Conservation (phyloP, 1,140 invertebrate genomes). For the Lerema accius region DNA sequence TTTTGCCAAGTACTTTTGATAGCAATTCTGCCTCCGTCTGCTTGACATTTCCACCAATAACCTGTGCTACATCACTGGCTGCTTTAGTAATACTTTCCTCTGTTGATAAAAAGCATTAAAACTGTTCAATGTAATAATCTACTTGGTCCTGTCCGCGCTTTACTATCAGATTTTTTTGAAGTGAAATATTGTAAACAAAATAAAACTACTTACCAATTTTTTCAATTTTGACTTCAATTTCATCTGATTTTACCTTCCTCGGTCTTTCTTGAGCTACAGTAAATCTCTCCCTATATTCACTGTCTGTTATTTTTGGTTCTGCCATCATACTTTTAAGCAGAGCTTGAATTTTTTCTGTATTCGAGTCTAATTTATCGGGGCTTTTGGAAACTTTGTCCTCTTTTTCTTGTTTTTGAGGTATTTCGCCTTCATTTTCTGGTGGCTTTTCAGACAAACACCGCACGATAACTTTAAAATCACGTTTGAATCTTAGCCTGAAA, state of each 20-base stretch:
- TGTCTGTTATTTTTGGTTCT: constrained; percentile 64
- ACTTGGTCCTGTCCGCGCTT: no score
- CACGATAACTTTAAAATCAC: constrained; percentile 56
- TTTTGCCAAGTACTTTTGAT: constrained; percentile 84
- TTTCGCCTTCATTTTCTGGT: constrained; percentile 56
- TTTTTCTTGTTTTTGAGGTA: constrained; percentile 45
- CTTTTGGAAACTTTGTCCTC: constrained; percentile 28
- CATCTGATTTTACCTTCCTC: constrained; percentile 54
- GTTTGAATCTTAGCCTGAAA: constrained; percentile 61
- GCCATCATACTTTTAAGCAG: constrained; percentile 75
- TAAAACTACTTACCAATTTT: constrained; percentile 68
- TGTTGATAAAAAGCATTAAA: constrained; percentile 44
- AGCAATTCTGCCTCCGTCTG: constrained; percentile 90
- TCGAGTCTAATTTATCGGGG: constrained; percentile 48
- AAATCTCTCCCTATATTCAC: constrained; percentile 65
- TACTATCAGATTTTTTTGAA: no score
- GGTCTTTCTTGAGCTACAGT: constrained; percentile 61
- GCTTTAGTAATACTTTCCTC: constrained; percentile 82
- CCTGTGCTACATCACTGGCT: constrained; percentile 86
- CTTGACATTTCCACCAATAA: constrained; percentile 85
- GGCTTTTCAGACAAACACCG: constrained; percentile 68
- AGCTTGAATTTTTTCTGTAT: constrained; percentile 73
- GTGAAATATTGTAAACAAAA: no score
- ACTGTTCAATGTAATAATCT: background rate
- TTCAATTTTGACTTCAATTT: constrained; percentile 62